Evolutionary conservation across 2,888 invertebrate species (phyloP).

Genomic region (Parochlus steinenii): DNA sequence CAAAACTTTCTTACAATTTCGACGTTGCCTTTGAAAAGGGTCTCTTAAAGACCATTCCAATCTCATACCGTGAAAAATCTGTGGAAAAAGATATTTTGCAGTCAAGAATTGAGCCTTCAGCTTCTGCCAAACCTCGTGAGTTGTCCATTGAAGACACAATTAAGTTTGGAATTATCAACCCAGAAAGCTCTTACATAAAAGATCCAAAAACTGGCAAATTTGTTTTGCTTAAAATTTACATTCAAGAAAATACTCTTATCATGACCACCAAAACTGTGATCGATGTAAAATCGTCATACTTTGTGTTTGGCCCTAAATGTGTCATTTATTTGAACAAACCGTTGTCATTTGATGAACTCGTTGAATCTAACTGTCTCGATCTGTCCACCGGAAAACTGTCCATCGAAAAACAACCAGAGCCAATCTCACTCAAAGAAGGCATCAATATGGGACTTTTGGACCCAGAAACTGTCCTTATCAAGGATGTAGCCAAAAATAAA

Average conservation of each 20-base stretch:
- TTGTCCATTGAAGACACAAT: conserved; percentile 73
- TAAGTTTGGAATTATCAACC: conserved; percentile 59
- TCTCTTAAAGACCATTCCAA: conserved; percentile 53
- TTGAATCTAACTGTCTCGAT: conserved; percentile 57
- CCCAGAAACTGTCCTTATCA: conserved; percentile 68
- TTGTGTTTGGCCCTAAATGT: conserved; percentile 58
- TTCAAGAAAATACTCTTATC: conserved; percentile 38
- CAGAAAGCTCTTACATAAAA: conserved; percentile 58
- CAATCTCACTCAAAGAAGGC: conserved; percentile 61
- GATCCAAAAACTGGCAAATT: conserved; percentile 63
- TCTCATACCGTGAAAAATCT: conserved; percentile 33
- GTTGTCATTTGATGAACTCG: conserved; percentile 59
- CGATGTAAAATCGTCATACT: conserved; percentile 54
- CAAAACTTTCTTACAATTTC: conserved; percentile 56
- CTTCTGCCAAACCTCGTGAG: conserved; percentile 42
- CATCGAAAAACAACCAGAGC: conserved; percentile 60
- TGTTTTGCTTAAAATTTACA: conserved; percentile 47
- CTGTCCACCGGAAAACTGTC: conserved; percentile 56
- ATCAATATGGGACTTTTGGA: conserved; percentile 62
- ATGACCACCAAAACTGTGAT: conserved; percentile 50
- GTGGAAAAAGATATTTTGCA: conserved; percentile 23
- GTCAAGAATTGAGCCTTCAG: conserved; percentile 26
- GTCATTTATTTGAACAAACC: conserved; percentile 61
- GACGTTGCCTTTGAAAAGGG: conserved; percentile 65
- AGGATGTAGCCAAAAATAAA: conserved; percentile 67